Evolutionary conservation across 2,113 vertebrate genomes (phyloP).

Genomic region (Sapajus apella): DNA sequence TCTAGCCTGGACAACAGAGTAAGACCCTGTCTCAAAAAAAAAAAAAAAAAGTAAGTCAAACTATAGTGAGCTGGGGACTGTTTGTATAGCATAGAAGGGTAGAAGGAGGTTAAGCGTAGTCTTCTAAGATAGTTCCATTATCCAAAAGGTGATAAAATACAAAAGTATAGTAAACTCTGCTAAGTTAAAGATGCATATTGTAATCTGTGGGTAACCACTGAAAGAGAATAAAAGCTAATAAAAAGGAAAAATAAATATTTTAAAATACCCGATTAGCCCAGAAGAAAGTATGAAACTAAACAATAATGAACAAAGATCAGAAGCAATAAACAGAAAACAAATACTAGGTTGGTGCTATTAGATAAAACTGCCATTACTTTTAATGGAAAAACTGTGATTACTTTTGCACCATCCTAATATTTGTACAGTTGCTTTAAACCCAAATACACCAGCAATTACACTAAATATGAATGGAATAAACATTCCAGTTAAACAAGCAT

Average conservation of each 20-base stretch:
- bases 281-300: background rate
- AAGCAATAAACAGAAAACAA: slow-evolving; percentile 10
- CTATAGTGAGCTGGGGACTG: too few relatives aligned
- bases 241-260: background rate
- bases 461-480: slow-evolving; percentile 6
- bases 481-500: background rate
- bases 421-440: background rate
- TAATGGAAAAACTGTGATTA: too few relatives aligned
- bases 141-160: background rate
- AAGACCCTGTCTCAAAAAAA: too few relatives aligned
- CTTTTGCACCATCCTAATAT: too few relatives aligned
- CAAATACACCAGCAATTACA: background rate
- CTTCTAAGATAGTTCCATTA: background rate
- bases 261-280: background rate
- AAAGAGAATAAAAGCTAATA: background rate
- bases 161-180: background rate
- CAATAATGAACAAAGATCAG: background rate
- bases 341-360: background rate
- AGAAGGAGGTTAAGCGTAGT: background rate
- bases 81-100: background rate
- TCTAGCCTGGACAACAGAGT: too few relatives aligned
- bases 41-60: too few relatives aligned
- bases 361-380: too few relatives aligned
- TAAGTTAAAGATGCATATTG: background rate
- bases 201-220: background rate